phyloP scores from a whole-genome alignment of 1,140 invertebrate species.

The Bombus affinis region DNA sequence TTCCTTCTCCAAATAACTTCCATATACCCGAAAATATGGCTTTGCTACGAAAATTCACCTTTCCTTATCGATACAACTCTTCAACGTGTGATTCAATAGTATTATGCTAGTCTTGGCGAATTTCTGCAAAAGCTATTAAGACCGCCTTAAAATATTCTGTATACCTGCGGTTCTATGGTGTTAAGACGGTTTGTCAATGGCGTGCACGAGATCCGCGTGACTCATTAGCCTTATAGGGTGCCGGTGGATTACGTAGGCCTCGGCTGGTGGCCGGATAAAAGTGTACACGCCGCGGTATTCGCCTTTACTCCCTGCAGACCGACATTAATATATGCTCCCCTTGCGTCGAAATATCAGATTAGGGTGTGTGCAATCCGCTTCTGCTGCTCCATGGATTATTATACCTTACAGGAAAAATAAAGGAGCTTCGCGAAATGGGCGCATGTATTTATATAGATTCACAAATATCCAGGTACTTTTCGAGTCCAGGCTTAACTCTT shows the following conservation, averaged over 20 bases:
- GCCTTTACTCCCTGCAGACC: conserved; percentile 55
- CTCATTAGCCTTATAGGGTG: conserved; percentile 70
- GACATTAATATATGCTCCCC: conserved; percentile 67
- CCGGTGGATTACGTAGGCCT: conserved; percentile 56
- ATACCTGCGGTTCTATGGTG: conserved; percentile 49
- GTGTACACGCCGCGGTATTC: conserved; percentile 39
- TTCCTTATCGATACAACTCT: not conserved
- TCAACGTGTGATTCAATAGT: not conserved
- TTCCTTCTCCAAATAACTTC: not conserved
- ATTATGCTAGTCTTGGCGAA: not conserved
- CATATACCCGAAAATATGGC: not conserved
- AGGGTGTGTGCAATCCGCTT: conserved; percentile 27
- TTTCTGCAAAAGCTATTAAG: not conserved
- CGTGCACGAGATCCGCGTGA: conserved; percentile 46
- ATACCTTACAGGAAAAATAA: conserved; percentile 43
- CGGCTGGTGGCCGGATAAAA: conserved; percentile 60
- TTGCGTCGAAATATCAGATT: conserved; percentile 65
- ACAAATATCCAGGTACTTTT: not conserved
- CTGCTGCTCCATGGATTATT: conserved; percentile 53
- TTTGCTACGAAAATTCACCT: not conserved
- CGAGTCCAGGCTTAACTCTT: conserved; percentile 42
- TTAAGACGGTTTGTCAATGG: conserved; percentile 26
- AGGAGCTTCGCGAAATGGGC: conserved; percentile 18
- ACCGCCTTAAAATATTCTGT: not conserved
- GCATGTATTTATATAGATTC: no score